Percentiles rank a stretch among this genome's conserved stretches.
phyloP scores from a whole-genome alignment of 1,140 invertebrate species.

The Trichonephila clavata region DNA sequence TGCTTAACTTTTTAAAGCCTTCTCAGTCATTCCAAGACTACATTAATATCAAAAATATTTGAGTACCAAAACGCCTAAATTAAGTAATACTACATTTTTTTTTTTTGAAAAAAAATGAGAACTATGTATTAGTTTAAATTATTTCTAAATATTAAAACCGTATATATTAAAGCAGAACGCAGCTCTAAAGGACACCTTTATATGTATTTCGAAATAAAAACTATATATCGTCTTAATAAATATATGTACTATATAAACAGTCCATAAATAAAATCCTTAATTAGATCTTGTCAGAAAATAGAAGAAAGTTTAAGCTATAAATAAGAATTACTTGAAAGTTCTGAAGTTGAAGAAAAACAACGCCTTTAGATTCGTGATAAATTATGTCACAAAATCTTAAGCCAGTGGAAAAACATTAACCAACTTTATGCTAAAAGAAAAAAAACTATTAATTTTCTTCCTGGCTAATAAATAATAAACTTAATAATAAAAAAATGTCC shows the following conservation, averaged over 20 bases:
- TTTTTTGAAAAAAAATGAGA: too few species aligned
- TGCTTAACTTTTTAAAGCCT: too few species aligned
- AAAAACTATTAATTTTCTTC: slow-evolving; percentile 61
- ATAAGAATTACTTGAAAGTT: slow-evolving; percentile 27
- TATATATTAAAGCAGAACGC: too few species aligned
- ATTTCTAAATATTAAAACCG: too few species aligned
- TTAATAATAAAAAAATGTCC: slow-evolving; percentile 50
- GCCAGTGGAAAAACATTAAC: slow-evolving; percentile 29
- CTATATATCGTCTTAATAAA: neutral
- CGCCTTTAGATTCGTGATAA: slow-evolving; percentile 43
- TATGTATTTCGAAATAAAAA: too few species aligned
- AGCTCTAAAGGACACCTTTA: too few species aligned
- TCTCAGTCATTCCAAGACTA: too few species aligned
- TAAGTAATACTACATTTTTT: too few species aligned
- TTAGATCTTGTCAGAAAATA: neutral
- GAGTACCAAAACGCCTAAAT: too few species aligned
- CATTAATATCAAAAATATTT: too few species aligned
- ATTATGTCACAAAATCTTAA: slow-evolving; percentile 38
- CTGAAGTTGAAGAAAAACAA: slow-evolving; percentile 26
- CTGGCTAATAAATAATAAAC: slow-evolving; percentile 50
- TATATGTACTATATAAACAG: neutral
- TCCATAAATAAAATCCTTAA: slow-evolving; percentile 27
- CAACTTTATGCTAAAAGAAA: slow-evolving; percentile 42
- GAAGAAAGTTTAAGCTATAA: slow-evolving; percentile 18
- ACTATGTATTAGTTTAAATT: too few species aligned